phyloP scores from a whole-genome alignment of 2,888 invertebrate genomes.

The Drosophila nigritarsus region DNA sequence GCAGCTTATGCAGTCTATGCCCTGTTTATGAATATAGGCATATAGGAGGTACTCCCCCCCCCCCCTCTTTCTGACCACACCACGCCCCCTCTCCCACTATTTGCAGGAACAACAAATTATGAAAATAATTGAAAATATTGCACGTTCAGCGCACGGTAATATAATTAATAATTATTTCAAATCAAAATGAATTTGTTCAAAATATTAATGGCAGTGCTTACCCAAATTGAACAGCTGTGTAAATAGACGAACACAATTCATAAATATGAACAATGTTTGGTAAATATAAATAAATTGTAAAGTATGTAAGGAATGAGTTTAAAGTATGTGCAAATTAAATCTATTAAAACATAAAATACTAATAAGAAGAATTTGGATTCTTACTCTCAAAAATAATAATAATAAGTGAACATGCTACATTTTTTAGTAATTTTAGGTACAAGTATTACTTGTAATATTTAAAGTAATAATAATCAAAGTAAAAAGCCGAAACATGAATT shows the following conservation, averaged over 20 bases:
- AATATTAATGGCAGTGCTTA: conserved; percentile 20
- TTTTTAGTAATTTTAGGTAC: too few relatives aligned
- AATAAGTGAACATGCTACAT: too few relatives aligned
- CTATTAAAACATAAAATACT: neutral
- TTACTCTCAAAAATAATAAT: neutral
- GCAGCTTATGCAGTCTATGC: conserved; percentile 3
- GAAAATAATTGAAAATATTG: conserved; percentile 70
- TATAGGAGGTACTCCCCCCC: neutral
- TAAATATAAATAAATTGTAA: neutral
- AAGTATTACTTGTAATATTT: neutral
- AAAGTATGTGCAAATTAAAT: neutral
- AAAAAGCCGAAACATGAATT: neutral
- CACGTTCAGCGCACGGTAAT: conserved; percentile 26
- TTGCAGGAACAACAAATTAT: conserved; percentile 4
- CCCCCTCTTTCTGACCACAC: too few relatives aligned
- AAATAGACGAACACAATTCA: conserved; percentile 16
- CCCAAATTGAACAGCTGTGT: neutral
- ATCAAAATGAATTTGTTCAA: conserved; percentile 51
- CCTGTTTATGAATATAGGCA: neutral
- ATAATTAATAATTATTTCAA: conserved; percentile 69
- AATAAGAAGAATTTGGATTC: neutral
- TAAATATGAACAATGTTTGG: conserved; percentile 16
- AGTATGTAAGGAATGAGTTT: neutral
- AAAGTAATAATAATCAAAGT: neutral
- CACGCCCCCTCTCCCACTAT: too few relatives aligned